Percentiles rank a stretch among this genome's conserved stretches.
phyloP scores from a whole-genome alignment of 2,113 vertebrate genomes.

The Chelonoidis abingdonii region DNA sequence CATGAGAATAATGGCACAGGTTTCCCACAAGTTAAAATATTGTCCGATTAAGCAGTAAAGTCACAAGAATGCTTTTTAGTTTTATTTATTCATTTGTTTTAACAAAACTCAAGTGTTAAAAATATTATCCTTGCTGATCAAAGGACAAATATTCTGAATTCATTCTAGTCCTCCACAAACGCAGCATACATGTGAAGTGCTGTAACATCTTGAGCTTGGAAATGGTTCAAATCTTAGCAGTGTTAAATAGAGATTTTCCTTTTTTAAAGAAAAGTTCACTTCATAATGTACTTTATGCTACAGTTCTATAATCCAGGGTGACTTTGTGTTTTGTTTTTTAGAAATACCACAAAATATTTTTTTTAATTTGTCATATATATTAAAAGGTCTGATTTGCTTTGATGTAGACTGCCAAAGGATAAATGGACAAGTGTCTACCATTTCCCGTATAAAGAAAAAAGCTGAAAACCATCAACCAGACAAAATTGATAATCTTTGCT shows the following conservation, averaged over 20 bases:
- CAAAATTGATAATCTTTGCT: neutral
- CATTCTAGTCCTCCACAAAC: no score
- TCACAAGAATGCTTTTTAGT: neutral
- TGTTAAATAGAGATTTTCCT: neutral
- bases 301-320: neutral
- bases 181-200: neutral
- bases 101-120: neutral
- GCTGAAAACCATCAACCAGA: neutral
- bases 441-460: neutral
- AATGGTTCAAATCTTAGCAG: neutral
- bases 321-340: neutral
- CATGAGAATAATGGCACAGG: neutral
- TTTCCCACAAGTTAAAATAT: neutral
- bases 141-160: neutral
- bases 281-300: neutral
- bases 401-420: neutral
- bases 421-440: neutral
- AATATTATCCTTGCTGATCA: neutral
- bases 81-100: neutral
- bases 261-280: neutral
- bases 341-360: neutral
- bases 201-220: neutral
- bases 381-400: neutral
- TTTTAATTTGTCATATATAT: neutral
- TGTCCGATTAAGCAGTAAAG: neutral